Conservation (phyloP, 2,888 invertebrate species). For the Oxystoma pomonae region DNA sequence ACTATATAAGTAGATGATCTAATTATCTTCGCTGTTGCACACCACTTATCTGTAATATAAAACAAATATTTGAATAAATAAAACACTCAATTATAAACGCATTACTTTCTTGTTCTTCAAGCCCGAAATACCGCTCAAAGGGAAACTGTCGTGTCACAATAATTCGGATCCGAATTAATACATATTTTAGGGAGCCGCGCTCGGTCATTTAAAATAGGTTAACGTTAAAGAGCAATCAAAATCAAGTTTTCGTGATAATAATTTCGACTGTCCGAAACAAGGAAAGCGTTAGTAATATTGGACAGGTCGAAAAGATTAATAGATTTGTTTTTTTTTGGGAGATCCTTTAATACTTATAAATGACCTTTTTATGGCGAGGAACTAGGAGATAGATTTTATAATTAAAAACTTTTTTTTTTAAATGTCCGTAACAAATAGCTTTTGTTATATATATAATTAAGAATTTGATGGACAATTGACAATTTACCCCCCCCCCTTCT, state of each 20-base stretch:
- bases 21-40: too few relatives aligned
- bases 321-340: neutral
- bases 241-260: neutral
- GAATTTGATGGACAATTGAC: too few relatives aligned
- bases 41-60: neutral
- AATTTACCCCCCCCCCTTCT: too few relatives aligned
- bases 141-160: neutral
- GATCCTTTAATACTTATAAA: neutral
- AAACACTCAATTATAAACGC: neutral
- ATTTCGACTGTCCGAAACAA: neutral
- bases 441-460: too few relatives aligned
- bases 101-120: neutral
- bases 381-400: too few relatives aligned
- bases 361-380: too few relatives aligned
- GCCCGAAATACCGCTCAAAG: neutral
- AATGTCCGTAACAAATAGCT: too few relatives aligned
- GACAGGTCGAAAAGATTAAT: neutral
- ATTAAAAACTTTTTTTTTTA: too few relatives aligned
- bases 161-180: neutral
- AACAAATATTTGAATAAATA: neutral
- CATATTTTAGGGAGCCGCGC: neutral
- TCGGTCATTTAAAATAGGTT: neutral
- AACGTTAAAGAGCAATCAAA: neutral
- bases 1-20: too few relatives aligned
- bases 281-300: neutral